A percentile compares a stretch with the other conserved stretches of the same genome.
phyloP scores from a whole-genome alignment of 2,113 vertebrate genomes.

The Vidua macroura region DNA sequence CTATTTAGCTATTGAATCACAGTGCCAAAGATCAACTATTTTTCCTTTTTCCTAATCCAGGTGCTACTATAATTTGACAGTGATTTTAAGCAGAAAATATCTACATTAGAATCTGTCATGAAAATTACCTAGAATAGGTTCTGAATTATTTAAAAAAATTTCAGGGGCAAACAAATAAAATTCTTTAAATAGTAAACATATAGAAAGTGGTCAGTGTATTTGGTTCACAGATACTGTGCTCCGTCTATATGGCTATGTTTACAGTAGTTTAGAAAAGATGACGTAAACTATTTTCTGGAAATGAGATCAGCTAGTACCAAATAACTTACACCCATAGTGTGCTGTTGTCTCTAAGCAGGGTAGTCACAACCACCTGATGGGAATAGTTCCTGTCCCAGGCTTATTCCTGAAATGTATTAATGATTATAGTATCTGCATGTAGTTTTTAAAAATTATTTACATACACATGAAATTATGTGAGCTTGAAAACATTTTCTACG shows the following conservation, averaged over 20 bases:
- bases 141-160: not conserved
- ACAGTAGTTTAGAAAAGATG: not conserved
- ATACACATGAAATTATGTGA: not conserved
- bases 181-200: not conserved
- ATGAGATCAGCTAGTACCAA: not conserved
- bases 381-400: not conserved
- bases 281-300: not conserved
- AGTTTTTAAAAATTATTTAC: not conserved
- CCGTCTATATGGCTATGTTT: not conserved
- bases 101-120: not conserved
- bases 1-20: not conserved
- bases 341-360: not conserved
- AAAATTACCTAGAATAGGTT: not conserved
- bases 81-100: not conserved
- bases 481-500: not conserved
- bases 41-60: not conserved
- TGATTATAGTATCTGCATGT: not conserved
- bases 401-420: not conserved
- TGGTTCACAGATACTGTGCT: not conserved
- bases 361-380: not conserved
- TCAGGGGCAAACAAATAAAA: not conserved
- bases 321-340: not conserved
- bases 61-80: not conserved
- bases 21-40: not conserved
- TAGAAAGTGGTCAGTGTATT: not conserved